Evolutionary conservation across 2,797 vertebrate species (phyloP).

Genomic region (Meriones psammophilus): DNA sequence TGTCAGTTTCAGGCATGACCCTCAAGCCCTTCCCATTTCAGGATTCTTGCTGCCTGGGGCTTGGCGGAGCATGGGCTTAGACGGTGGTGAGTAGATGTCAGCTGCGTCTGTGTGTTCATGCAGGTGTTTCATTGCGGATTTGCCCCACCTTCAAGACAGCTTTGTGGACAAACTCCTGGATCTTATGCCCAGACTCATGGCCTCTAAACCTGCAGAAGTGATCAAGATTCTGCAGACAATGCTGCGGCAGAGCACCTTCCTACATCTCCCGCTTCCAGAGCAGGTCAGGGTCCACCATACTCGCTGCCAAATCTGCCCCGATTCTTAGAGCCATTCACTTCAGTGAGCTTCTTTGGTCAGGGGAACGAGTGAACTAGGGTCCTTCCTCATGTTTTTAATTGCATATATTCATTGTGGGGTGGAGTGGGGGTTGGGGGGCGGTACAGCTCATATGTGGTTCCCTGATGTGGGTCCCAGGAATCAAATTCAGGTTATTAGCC

Average conservation of each 20-base stretch:
- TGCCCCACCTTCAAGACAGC: conserved; percentile 96
- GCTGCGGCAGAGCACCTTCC: conserved; percentile 94
- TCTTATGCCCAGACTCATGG: conserved; percentile 94
- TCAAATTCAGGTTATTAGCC: not conserved
- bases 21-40: not conserved
- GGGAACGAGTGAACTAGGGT: not conserved
- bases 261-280: conserved; percentile 94
- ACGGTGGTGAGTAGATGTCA: not conserved
- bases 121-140: conserved; percentile 94
- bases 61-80: not conserved
- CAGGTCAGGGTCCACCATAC: conserved; percentile 88
- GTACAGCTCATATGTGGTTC: not conserved
- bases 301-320: not conserved
- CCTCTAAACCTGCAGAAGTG: conserved; percentile 94
- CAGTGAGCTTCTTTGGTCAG: conserved; percentile 1
- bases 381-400: conserved; percentile 21
- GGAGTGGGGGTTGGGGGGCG: too few species aligned
- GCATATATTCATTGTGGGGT: conserved; percentile 72
- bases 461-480: not conserved
- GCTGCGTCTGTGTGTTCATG: conserved; percentile 48
- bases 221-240: conserved; percentile 97
- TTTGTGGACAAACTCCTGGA: conserved; percentile 97
- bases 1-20: not conserved
- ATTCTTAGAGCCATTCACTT: not conserved
- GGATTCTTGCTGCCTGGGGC: not conserved